phyloP scores from a whole-genome alignment of 2,797 vertebrate species.

The Cryptoprocta ferox region DNA sequence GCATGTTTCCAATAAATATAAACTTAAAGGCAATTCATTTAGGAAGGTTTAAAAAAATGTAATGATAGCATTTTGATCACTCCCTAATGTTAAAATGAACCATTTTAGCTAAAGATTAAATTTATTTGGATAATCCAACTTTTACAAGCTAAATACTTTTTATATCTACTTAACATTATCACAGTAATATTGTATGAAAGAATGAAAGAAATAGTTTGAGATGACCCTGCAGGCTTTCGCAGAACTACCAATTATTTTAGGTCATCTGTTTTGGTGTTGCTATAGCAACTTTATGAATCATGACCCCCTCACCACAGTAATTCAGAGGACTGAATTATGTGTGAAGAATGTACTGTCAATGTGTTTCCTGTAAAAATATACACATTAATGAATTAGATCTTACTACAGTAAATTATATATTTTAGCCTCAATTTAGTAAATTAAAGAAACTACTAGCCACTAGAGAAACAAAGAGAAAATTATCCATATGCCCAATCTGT shows the following conservation, averaged over 20 bases:
- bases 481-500: background rate
- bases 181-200: background rate
- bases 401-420: background rate
- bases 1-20: slow-evolving; percentile 27
- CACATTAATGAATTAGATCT: background rate
- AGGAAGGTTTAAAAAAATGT: background rate
- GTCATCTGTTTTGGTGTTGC: slow-evolving; percentile 33
- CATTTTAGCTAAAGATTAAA: slow-evolving; percentile 36
- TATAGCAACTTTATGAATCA: slow-evolving; percentile 51
- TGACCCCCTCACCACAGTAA: background rate
- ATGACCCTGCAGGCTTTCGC: slow-evolving; percentile 48
- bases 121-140: background rate
- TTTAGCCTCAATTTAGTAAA: slow-evolving; percentile 34
- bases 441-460: background rate
- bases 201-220: background rate
- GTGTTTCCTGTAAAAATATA: slow-evolving; percentile 50
- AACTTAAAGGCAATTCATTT: slow-evolving; percentile 16
- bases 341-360: background rate
- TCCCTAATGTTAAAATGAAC: background rate
- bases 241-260: slow-evolving; percentile 42
- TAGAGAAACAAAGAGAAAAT: slow-evolving; percentile 39
- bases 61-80: background rate
- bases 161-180: slow-evolving; percentile 37
- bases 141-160: slow-evolving; percentile 25
- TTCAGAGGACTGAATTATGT: background rate